phyloP scores from a whole-genome alignment of 1,140 invertebrate genomes.

The Himalopsyche phryganea region DNA sequence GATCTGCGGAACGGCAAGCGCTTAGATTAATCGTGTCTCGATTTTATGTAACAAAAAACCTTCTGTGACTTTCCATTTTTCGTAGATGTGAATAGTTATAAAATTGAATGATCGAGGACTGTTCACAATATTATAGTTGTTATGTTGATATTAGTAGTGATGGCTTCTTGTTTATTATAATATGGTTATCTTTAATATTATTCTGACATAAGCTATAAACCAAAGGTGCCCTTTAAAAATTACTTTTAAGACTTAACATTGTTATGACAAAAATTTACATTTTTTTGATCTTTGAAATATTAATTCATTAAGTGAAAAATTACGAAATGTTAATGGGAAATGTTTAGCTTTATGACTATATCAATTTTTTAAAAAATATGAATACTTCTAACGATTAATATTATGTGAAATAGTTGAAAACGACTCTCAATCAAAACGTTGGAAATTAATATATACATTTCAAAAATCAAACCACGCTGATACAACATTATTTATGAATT shows the following conservation, averaged over 20 bases:
- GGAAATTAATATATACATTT: too few relatives aligned
- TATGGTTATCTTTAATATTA: conserved; percentile 21
- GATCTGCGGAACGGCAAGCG: too few relatives aligned
- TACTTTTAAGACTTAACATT: conserved; percentile 33
- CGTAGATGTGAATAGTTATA: background rate
- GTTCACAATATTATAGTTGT: background rate
- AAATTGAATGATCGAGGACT: too few relatives aligned
- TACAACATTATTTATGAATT: too few relatives aligned
- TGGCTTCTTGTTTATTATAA: conserved; percentile 25
- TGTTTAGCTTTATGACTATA: conserved; percentile 20
- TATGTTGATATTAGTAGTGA: conserved; percentile 4
- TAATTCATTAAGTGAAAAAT: conserved; percentile 10
- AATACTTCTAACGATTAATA: background rate
- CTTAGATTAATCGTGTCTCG: too few relatives aligned
- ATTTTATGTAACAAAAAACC: too few relatives aligned
- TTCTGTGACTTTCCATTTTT: background rate
- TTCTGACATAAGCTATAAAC: conserved; percentile 54
- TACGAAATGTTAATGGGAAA: conserved; percentile 16
- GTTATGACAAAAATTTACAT: conserved; percentile 21
- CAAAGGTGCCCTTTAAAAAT: conserved; percentile 58
- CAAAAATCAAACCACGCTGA: too few relatives aligned
- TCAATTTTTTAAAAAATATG: conserved; percentile 11
- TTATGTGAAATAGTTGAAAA: too few relatives aligned
- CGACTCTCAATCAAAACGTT: too few relatives aligned
- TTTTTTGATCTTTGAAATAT: conserved; percentile 17